These are phyloP conservation scores for Oxytorus armatus DNA, from an alignment of 2,888 invertebrate genomes.

Conservation along the genomic window DNA sequence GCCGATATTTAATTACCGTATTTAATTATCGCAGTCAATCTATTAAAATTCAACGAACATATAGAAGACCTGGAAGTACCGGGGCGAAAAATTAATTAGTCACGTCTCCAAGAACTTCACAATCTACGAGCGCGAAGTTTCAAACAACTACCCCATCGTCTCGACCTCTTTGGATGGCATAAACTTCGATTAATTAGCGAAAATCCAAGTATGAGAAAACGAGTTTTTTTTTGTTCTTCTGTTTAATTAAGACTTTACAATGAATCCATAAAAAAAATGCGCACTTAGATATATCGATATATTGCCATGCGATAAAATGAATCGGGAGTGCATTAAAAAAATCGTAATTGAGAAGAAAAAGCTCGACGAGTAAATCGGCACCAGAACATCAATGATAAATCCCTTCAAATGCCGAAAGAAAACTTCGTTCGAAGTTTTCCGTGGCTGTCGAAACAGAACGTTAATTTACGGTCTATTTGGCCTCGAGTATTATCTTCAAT, in stretches of 20 bases:
- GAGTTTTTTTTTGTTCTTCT: conserved; percentile 14
- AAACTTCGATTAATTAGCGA: conserved; percentile 55
- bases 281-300: neutral
- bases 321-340: neutral
- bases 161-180: conserved; percentile 17
- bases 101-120: conserved; percentile 39
- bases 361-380: too few species aligned
- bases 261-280: conserved; percentile 23
- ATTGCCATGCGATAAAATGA: neutral
- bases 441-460: conserved; percentile 5
- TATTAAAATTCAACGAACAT: conserved; percentile 18
- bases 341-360: neutral
- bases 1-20: conserved; percentile 38
- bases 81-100: conserved; percentile 55
- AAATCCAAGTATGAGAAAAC: conserved; percentile 17
- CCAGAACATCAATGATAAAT: neutral
- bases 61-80: conserved; percentile 16
- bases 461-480: conserved; percentile 74
- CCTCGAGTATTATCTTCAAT: conserved; percentile 74
- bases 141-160: neutral
- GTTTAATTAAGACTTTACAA: conserved; percentile 10
- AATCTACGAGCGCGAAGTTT: conserved; percentile 13
- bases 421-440: neutral
- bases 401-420: neutral
- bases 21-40: conserved; percentile 32